Conservation (phyloP, 2,113 vertebrate species). For the Physeter macrocephalus region DNA sequence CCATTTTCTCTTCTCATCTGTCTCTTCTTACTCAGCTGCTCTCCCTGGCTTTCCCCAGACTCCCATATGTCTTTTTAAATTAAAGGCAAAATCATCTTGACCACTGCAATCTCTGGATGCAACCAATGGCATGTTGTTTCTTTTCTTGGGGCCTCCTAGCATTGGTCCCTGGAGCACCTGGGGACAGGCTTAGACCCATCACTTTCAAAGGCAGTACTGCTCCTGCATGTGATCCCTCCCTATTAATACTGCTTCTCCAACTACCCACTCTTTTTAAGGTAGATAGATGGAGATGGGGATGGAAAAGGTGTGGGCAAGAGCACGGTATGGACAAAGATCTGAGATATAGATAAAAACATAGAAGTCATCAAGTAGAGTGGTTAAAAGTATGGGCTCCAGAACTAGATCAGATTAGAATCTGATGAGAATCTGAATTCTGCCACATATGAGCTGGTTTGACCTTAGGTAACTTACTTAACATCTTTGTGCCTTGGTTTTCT, state of each 20-base stretch:
- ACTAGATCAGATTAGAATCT: not conserved
- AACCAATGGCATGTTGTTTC: not conserved
- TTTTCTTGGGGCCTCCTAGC: not conserved
- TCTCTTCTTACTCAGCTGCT: not conserved
- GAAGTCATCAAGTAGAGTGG: not conserved
- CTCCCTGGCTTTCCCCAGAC: not conserved
- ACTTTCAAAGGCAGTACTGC: not conserved
- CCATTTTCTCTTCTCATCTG: not conserved
- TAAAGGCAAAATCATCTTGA: not conserved
- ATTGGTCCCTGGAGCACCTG: not conserved
- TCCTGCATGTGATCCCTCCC: not conserved
- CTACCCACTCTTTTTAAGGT: not conserved
- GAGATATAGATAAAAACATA: not conserved
- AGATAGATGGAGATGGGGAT: not conserved
- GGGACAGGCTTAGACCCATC: not conserved
- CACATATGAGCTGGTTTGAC: not conserved
- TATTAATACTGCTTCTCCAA: not conserved
- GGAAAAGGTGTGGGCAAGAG: not conserved
- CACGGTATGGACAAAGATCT: not conserved
- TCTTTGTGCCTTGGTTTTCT: not conserved
- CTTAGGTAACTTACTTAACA: not conserved
- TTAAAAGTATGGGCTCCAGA: not conserved
- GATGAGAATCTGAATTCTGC: not conserved
- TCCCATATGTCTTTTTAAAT: not conserved
- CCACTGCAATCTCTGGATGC: not conserved